phyloP scores from a whole-genome alignment of 2,113 vertebrate genomes.

The Platysteira castanea region DNA sequence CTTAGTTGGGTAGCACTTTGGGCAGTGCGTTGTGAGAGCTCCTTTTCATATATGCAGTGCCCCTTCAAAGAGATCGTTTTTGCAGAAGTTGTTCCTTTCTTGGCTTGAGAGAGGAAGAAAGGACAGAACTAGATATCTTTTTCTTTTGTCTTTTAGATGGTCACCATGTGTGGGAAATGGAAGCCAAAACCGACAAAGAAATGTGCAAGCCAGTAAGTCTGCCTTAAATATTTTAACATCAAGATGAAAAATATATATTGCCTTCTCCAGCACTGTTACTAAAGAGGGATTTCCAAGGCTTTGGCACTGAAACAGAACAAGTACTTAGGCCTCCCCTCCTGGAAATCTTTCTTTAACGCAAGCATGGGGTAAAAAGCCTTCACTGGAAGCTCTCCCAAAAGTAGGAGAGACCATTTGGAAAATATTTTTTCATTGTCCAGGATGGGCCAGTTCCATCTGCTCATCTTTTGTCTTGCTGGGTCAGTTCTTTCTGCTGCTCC shows the following conservation, averaged over 20 bases:
- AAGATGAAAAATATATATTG: constrained; percentile 9
- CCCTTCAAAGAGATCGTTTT: background rate
- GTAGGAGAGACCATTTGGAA: constrained; percentile 48
- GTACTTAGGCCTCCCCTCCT: constrained; percentile 36
- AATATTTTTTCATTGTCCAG: constrained; percentile 34
- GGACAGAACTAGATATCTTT: background rate
- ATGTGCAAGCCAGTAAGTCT: constrained; percentile 91
- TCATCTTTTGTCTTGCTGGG: constrained; percentile 41
- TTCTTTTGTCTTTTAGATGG: constrained; percentile 83
- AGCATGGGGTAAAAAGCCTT: constrained; percentile 19
- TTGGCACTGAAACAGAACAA: constrained; percentile 52
- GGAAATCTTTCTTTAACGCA: constrained; percentile 33
- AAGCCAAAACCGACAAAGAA: constrained; percentile 94
- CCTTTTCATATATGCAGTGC: background rate
- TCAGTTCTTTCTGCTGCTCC: constrained; percentile 10
- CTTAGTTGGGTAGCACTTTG: background rate
- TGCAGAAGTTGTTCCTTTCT: background rate
- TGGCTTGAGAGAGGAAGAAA: background rate
- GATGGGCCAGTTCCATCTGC: constrained; percentile 9
- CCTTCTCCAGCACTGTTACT: constrained; percentile 42
- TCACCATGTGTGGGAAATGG: constrained; percentile 97
- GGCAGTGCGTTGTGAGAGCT: background rate
- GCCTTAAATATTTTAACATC: constrained; percentile 44
- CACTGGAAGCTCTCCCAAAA: background rate
- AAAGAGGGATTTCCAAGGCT: constrained; percentile 53